Evolutionary conservation across 1,140 invertebrate species (phyloP), one percentile per base, ranked within the genome.

Genomic region (Drosophila repleta): DNA sequence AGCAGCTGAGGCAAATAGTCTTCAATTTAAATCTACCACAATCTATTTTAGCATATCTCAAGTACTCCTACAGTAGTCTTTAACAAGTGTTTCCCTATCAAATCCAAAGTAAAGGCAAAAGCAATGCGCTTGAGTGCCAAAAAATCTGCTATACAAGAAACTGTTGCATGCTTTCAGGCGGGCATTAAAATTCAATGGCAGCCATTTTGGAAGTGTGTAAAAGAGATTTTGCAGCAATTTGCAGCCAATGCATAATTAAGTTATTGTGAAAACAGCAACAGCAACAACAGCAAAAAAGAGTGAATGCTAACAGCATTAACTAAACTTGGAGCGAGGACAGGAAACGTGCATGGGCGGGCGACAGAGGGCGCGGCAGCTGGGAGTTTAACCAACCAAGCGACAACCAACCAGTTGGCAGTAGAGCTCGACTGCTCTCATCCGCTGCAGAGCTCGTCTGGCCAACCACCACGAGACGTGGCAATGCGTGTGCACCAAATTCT

Each of bases 191-290:
- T 24, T 13, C 20, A 18, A 15, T n/a, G 26, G 74, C 60, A 65
- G 83, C 83, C 82, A 87, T 87, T 82, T 87, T 87, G 69, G 70
- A 68, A 67, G 61, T 45, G 45, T 55, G 10, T 55, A 71, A 84
- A 79, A 63, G 64, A 18, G 52, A 74, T 64, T 87, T 81, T 48
- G 67, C 39, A 71, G 74, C 72, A 85, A 80, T 77, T 80, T 77
- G 55, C 77, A 56, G 70, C 74, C 78, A 87, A 87, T 85, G 39
- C 63, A 85, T 82, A 88, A 87, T 88, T 81, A 87, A 87, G 83
- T 87, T 87, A 87, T 85, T 84, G 64, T 48, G 21, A 53, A 35
- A 35, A 13, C 17, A 70, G 64, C 67, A 85, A 76, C 60, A 69
- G 64, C 26, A 15, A 39, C 17, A 2, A 62, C 35, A 60, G n/a